Base-by-base conservation (phyloP, 2,113 vertebrate species). In the Oreochromis niloticus region DNA sequence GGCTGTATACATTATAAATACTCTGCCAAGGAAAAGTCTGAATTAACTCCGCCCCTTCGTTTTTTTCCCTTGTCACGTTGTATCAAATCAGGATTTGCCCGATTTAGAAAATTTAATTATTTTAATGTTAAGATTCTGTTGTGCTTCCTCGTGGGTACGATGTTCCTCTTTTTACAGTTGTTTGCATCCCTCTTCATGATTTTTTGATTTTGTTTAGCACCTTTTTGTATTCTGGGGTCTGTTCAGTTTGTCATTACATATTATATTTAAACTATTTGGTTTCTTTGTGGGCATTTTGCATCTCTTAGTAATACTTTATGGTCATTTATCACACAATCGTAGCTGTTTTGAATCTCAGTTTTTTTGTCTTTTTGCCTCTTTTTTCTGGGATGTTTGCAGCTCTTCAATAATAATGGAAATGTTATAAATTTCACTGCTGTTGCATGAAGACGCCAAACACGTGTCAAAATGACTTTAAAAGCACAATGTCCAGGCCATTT, bases 181-280 rank as follows among this genome's bases (percentile, higher is more conserved):
- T 66, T 68, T 3, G 0, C 34, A 22, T 22, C 34, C 7, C 63
- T n/a, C 32, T 66, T 36, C 17, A 66, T 39, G 6, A 66, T 0
- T n/a, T 66, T 66, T 24, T 3, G 66, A 22, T 43, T 71, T 71
- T 71, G 9, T 43, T 68, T 22, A 24, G 66, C 12, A 41, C 12
- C 22, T 71, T 24, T 41, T 71, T 71, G 36, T 41, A 41, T 43
- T 43, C 8, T 73, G 17, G 52, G 19, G 52, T 22, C 19, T 46
- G 13, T 46, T 68, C 34, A 68, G 11, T 68, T 46, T 16, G 41
- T 27, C 39, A 27, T 17, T 27, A 24, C 6, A 14, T 46, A 27
- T 46, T 27, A 10, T 46, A 73, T 73, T 46, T 27, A 27, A 27
- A 73, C 8, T 27, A 43, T 9, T 73, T 73, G 14, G 22, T 27